phyloP scores from a whole-genome alignment of 2,797 vertebrate species.

The Sebastes flavidus region DNA sequence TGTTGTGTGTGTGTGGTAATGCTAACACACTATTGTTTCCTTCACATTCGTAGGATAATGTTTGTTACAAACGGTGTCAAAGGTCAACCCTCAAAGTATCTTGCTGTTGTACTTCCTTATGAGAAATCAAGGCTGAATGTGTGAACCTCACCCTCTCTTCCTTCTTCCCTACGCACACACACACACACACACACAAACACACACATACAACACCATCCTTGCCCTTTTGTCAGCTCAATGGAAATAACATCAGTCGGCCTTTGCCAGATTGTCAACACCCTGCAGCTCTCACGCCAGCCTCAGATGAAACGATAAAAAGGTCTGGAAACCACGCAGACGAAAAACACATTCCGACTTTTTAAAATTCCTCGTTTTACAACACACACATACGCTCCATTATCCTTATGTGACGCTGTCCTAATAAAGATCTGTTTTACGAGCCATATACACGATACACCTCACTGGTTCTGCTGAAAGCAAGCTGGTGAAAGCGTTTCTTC shows the following conservation, averaged over 20 bases:
- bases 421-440: not conserved
- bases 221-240: constrained; percentile 37
- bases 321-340: not conserved
- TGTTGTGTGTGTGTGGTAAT: not conserved
- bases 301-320: constrained; percentile 40
- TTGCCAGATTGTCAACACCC: constrained; percentile 68
- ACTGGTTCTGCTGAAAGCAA: not conserved
- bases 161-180: constrained; percentile 10
- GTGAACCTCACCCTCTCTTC: constrained; percentile 42
- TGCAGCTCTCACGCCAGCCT: constrained; percentile 50
- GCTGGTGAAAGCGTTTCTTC: not conserved
- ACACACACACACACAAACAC: constrained; percentile 9
- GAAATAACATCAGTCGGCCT: constrained; percentile 48
- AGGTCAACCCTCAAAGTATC: not conserved
- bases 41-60: not conserved
- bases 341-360: constrained; percentile 13
- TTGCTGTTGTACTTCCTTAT: constrained; percentile 39
- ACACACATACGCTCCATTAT: not conserved
- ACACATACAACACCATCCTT: not conserved
- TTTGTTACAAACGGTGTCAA: too few relatives aligned
- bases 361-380: constrained; percentile 3
- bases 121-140: constrained; percentile 37
- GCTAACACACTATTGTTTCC: not conserved
- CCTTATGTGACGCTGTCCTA: not conserved
- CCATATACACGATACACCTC: not conserved